Evolutionary conservation across 2,888 invertebrate species (phyloP), one percentile per base, ranked within the genome.

Genomic region (Sinodicranocentrus sp.): DNA sequence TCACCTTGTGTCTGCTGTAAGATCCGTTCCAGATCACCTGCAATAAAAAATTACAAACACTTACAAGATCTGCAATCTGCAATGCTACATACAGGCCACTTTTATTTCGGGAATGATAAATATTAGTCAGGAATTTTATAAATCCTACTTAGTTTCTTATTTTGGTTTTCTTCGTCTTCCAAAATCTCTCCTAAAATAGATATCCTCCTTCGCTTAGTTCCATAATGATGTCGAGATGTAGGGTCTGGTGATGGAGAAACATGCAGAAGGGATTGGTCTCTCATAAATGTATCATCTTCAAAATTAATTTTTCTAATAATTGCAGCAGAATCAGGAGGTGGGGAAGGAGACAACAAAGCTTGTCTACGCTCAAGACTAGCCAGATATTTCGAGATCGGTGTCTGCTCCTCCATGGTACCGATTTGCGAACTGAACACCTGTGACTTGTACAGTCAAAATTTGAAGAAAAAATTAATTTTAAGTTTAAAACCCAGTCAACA

Each of bases 1-100:
- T 88, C 87, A 6, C 84, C 82, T 54, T 87, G 87, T 1, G 87
- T 87, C 59, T 87, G 84, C 21, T 87, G 78, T 15, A 88, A 48
- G 13, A 87, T 52, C 25, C 84, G 39, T 28, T 87, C 87, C 43
- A 88, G 52, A 19, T 88, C 88, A 78, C 75, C 88, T 86, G 43
- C 39, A 54, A 54, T 54, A 25, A 48, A 71, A 72, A 57, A 39
- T 77, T 10, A 33, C 25, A 26, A 70, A 17, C 15, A 2, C 52
- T 23, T 39, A 8, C 39, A 39, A 13, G 39, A 13, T 13, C 39
- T 39, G 39, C 6, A 39, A 39, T 39, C 13, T n/a, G n/a, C n/a
- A n/a, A n/a, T n/a, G n/a, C n/a, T n/a, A n/a, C n/a, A n/a, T n/a
- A n/a, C n/a, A n/a, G n/a, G n/a, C n/a, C n/a, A n/a, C n/a, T n/a